Conservation (phyloP, 2,113 vertebrate genomes). For the Seriola dumerili region DNA sequence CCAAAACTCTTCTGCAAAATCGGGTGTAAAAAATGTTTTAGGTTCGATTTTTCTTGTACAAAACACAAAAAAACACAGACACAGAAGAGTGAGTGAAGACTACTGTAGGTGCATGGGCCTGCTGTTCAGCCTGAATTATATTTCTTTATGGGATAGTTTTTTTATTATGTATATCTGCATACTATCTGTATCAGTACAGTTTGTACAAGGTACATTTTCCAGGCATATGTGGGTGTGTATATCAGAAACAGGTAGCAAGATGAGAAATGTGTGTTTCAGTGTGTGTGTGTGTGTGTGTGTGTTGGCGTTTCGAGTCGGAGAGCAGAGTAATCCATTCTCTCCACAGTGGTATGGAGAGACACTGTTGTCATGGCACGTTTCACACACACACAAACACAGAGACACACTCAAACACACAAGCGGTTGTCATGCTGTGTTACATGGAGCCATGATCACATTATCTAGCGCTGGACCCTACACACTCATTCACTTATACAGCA, state of each 20-base stretch:
- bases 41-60: background rate
- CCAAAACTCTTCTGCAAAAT: too few species aligned
- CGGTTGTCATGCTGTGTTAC: constrained; percentile 96
- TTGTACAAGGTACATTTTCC: constrained; percentile 21
- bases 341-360: constrained; percentile 90
- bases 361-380: constrained; percentile 73
- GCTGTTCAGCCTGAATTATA: background rate
- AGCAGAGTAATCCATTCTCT: constrained; percentile 97
- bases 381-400: constrained; percentile 72
- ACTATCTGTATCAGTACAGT: constrained; percentile 15
- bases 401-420: constrained; percentile 74
- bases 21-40: too few species aligned
- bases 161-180: background rate
- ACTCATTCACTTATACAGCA: constrained; percentile 98
- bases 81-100: background rate
- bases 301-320: constrained; percentile 85
- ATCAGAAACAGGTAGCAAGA: constrained; percentile 16
- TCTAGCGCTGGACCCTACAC: constrained; percentile 95
- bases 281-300: constrained; percentile 78
- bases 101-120: background rate
- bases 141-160: background rate
- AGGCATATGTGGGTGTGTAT: constrained; percentile 61
- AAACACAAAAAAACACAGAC: background rate
- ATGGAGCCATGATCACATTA: constrained; percentile 99
- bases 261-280: constrained; percentile 56